Base-by-base conservation (phyloP, 2,797 vertebrate species). In the Champsocephalus esox region DNA sequence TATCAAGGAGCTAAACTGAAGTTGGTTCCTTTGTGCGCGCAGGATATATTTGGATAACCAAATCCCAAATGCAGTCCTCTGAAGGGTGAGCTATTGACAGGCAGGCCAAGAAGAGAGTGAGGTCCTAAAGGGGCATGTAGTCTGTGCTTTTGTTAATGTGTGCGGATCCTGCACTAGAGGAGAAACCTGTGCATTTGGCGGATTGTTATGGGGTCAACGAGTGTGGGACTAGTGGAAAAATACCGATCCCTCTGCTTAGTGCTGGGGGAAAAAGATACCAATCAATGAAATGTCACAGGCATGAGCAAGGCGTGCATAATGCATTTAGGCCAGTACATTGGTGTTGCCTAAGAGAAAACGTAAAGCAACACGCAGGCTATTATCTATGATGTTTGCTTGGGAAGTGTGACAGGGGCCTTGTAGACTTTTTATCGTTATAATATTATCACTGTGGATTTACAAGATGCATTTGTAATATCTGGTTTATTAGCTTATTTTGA, bases 181-280 rank as follows among this genome's bases (percentile, higher is more conserved):
- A 92, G 91, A 92, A 95, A 94, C 92, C 88, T 80, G 93, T 94
- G 94, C 80, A 72, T 81, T 69, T 66, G 61, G 58, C 81, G 78
- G 81, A 77, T 80, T 91, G 89, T 86, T 90, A 52, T 89, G 83
- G 84, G 91, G 86, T 92, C 88, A 89, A 73, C 66, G 34, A 74
- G 84, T 86, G 79, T 69, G 51, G 69, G 73, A 76, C 71, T 77
- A 67, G 80, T 91, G 88, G 88, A 92, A 94, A 93, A 86, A 79
- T 87, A 91, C 91, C 81, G 83, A 87, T 87, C 79, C 75, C 56
- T 58, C 51, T 69, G 59, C 75, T 72, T 64, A 63, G 73, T 75
- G 16, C 61, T 46, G 57, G 54, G 28, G 70, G 80, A 81, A 87
- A 83, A 87, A 91, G 90, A 90, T 89, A 87, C 83, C 76, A 81